A percentile compares a stretch with the other conserved stretches of the same genome.
Conservation (phyloP, 2,888 invertebrate species). For the Perizoma flavofasciatum region DNA sequence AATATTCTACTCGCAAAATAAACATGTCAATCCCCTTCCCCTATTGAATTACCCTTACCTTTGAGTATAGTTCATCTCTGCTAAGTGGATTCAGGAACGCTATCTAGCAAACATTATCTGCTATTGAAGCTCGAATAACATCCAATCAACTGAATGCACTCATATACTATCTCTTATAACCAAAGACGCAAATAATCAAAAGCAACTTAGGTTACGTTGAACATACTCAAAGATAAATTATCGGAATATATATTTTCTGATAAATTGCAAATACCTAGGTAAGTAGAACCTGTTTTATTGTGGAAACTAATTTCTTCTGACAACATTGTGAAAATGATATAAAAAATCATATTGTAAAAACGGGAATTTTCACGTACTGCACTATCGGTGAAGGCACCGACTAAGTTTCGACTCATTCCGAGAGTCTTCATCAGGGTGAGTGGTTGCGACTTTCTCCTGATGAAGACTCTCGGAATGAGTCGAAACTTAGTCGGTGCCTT, state of each 20-base stretch:
- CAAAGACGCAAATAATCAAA: conserved; percentile 1
- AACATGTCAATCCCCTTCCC: conserved; percentile 1
- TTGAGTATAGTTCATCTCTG: background rate
- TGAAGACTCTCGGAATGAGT: too few relatives aligned
- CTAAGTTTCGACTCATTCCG: too few relatives aligned
- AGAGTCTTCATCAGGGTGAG: too few relatives aligned
- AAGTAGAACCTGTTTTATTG: too few relatives aligned
- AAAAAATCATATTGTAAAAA: too few relatives aligned
- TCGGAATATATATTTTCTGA: background rate
- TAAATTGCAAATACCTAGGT: background rate
- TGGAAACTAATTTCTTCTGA: too few relatives aligned
- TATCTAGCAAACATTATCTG: background rate
- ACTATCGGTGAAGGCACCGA: too few relatives aligned
- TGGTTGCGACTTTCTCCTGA: too few relatives aligned
- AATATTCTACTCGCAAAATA: too few relatives aligned
- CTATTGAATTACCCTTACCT: background rate
- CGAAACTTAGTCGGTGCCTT: too few relatives aligned
- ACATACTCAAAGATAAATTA: background rate
- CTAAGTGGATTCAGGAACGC: conserved; percentile 5
- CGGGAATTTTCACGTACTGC: too few relatives aligned
- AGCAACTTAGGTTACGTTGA: background rate
- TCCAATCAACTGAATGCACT: background rate
- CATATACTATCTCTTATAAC: background rate
- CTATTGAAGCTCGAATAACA: background rate
- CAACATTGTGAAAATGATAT: too few relatives aligned